Evolutionary conservation across 2,113 vertebrate species (phyloP).

Genomic region (Lagopus leucura): DNA sequence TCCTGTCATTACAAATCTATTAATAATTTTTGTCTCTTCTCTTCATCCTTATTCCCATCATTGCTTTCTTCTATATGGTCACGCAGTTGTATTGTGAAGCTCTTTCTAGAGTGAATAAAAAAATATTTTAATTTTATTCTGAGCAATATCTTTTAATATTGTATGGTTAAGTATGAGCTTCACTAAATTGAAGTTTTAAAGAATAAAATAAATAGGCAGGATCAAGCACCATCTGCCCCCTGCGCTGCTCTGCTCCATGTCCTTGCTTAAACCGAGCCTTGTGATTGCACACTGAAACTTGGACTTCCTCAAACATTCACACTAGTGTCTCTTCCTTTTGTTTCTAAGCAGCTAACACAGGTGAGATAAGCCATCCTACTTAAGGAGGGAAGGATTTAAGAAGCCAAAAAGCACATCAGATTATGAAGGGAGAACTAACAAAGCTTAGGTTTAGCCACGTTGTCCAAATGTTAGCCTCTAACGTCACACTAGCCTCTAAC

Average conservation of each 20-base stretch:
- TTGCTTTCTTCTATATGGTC: background rate
- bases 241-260: background rate
- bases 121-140: background rate
- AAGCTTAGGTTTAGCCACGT: background rate
- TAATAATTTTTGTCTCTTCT: constrained; percentile 36
- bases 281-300: background rate
- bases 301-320: background rate
- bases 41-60: background rate
- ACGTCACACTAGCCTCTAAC: background rate
- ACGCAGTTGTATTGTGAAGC: background rate
- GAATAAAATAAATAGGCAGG: background rate
- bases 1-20: constrained; percentile 71
- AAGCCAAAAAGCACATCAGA: background rate
- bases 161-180: background rate
- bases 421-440: background rate
- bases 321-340: background rate
- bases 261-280: background rate
- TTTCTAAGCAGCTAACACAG: background rate
- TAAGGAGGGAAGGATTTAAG: background rate
- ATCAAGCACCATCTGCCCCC: background rate
- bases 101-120: background rate
- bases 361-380: background rate
- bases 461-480: background rate
- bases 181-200: background rate
- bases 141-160: background rate